Conservation (phyloP, 2,797 vertebrate species). For the Glossophaga mutica region DNA sequence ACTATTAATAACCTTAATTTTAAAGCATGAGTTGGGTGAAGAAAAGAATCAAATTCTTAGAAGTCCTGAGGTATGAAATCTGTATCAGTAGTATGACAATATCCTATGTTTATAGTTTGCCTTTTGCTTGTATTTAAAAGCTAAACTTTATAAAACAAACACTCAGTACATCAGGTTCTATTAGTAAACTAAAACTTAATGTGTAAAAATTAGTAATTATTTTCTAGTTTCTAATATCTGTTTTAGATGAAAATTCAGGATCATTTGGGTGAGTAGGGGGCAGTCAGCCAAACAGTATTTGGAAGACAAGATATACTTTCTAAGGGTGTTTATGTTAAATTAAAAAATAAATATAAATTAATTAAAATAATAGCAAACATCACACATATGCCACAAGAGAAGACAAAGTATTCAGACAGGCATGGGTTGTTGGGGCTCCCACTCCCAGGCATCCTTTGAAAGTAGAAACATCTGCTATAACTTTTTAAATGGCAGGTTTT, state of each 20-base stretch:
- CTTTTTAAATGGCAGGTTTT: slow-evolving; percentile 58
- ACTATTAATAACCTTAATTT: slow-evolving; percentile 40
- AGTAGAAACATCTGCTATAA: slow-evolving; percentile 41
- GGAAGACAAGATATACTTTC: slow-evolving; percentile 71
- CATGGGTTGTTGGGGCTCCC: neutral
- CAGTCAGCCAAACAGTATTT: slow-evolving; percentile 68
- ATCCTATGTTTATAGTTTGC: slow-evolving; percentile 33
- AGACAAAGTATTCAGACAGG: slow-evolving; percentile 72
- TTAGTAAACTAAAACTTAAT: slow-evolving; percentile 72
- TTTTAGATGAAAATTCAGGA: slow-evolving; percentile 65
- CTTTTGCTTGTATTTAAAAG: slow-evolving; percentile 47
- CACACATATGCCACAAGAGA: slow-evolving; percentile 75
- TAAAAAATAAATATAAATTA: slow-evolving; percentile 84
- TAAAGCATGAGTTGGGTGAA: neutral
- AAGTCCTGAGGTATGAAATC: slow-evolving; percentile 59
- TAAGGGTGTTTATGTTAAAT: slow-evolving; percentile 73
- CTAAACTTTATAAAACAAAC: slow-evolving; percentile 62
- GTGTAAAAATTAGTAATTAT: slow-evolving; percentile 78
- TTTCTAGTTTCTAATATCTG: slow-evolving; percentile 63
- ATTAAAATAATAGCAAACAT: slow-evolving; percentile 80
- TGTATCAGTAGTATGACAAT: slow-evolving; percentile 78
- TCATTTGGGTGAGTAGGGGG: slow-evolving; percentile 49
- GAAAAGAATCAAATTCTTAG: slow-evolving; percentile 17
- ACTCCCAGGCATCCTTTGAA: slow-evolving; percentile 27
- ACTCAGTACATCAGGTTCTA: slow-evolving; percentile 68